Evolutionary conservation across 1,140 invertebrate species (phyloP).

Genomic region (Ephestia elutella): DNA sequence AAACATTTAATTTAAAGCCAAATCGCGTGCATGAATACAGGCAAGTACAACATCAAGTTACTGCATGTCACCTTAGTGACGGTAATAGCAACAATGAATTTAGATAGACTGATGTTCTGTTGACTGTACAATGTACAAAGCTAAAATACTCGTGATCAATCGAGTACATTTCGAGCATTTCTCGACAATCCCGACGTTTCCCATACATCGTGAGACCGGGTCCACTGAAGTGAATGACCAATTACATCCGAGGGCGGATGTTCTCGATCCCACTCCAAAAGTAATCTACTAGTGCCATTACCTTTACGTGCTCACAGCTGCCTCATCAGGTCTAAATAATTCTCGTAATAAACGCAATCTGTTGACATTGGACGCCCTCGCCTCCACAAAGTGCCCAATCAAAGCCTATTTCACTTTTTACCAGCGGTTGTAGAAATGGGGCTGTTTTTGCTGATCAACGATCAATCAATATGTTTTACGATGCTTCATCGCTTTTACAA

Average conservation of each 20-base stretch:
- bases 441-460: slow-evolving; percentile 1
- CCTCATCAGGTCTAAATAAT: slow-evolving; percentile 49
- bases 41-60: too few relatives aligned
- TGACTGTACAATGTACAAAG: background rate
- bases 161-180: slow-evolving; percentile 3
- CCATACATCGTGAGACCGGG: slow-evolving; percentile 44
- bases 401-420: slow-evolving; percentile 1
- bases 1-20: background rate
- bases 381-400: slow-evolving; percentile 1
- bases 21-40: background rate
- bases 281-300: slow-evolving; percentile 55
- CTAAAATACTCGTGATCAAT: background rate
- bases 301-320: slow-evolving; percentile 35
- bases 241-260: slow-evolving; percentile 56
- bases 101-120: too few relatives aligned
- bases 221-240: slow-evolving; percentile 49
- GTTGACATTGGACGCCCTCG: slow-evolving; percentile 27
- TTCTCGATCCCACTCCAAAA: slow-evolving; percentile 43
- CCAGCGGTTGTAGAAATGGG: background rate
- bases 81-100: too few relatives aligned
- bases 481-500: slow-evolving; percentile 3
- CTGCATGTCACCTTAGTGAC: too few relatives aligned
- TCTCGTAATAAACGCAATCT: slow-evolving; percentile 57
- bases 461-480: slow-evolving; percentile 3
- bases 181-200: slow-evolving; percentile 20